Conservation (phyloP, 1,140 invertebrate species). For the Mycetomoellerius zeteki region DNA sequence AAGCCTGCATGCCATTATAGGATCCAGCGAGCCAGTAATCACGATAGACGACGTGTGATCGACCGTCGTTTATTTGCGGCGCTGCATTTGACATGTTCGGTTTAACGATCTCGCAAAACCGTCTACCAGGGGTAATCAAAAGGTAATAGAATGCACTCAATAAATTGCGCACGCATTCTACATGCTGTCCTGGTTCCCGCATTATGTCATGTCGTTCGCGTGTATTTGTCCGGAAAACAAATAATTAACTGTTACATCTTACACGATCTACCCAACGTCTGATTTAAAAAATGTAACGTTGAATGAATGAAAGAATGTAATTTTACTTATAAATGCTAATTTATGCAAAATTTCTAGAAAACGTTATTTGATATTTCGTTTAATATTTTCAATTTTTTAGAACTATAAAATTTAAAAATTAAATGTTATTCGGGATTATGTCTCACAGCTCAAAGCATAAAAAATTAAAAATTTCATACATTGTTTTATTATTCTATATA, state of each 20-base stretch:
- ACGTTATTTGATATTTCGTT: neutral
- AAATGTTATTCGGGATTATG: neutral
- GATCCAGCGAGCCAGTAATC: slow-evolving; percentile 25
- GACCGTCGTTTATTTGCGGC: slow-evolving; percentile 68
- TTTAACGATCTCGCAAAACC: slow-evolving; percentile 71
- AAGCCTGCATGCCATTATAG: slow-evolving; percentile 26
- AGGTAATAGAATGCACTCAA: slow-evolving; percentile 68
- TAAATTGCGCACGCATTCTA: slow-evolving; percentile 55
- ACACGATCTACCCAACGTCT: neutral
- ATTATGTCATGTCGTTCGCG: neutral
- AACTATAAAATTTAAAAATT: neutral
- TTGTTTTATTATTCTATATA: too few species aligned
- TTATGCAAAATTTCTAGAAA: neutral
- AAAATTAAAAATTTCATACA: too few species aligned
- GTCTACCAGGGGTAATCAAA: slow-evolving; percentile 67
- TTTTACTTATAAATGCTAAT: slow-evolving; percentile 15
- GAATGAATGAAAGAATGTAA: neutral
- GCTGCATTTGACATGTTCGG: slow-evolving; percentile 64
- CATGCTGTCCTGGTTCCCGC: neutral
- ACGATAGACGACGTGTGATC: slow-evolving; percentile 49
- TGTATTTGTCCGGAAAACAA: neutral
- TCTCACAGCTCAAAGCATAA: too few species aligned
- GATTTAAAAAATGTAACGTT: neutral
- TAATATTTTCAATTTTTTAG: neutral
- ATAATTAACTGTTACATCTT: neutral